Base-by-base conservation (phyloP, 2,888 invertebrate genomes). In the Thymelicus lineola region DNA sequence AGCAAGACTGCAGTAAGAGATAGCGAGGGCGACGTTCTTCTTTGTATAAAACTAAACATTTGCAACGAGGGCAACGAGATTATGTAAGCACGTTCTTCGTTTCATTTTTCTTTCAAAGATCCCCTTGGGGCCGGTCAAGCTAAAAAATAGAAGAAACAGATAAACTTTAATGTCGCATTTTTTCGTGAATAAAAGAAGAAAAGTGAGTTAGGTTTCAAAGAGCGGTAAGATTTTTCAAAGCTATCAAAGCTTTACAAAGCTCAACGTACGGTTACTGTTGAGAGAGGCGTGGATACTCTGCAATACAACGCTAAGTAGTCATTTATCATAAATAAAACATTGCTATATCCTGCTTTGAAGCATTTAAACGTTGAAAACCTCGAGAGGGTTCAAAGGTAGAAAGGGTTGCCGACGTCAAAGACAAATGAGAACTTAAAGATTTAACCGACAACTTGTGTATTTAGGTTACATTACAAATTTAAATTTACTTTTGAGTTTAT, bases 391-490 rank as follows among this genome's bases (percentile, higher is more conserved):
- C 88, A 89, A 88, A 90, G 85, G 87, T 86, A 85, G 85, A 87
- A 90, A 86, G 86, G 89, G 87, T 84, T 86, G 76, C 80, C 82
- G 77, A 85, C 82, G 84, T 89, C 89, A 89, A 89, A 89, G 86
- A 87, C 89, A 87, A 89, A 87, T 84, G 85, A 84, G 78, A 80
- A 86, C 80, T 82, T 86, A 83, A 86, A 86, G 81, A 83, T 84
- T 81, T 78, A 77, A 76, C 78, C 76, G 75, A 72, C 72, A 72
- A 75, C 74, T 75, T 73, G 68, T 68, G 46, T 67, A 17, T 68
- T 69, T 69, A 68, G 68, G 57, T 62, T 46, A 45, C 61, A 53
- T 61, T 61, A 45, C 28, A 61, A 53, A 67, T 60, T 62, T 68
- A 36, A 53, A 55, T 62, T 28, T 42, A 62, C 38, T 50, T 15